phyloP scores from a whole-genome alignment of 64 coral and sea anemone genomes.

The Porites lutea region DNA sequence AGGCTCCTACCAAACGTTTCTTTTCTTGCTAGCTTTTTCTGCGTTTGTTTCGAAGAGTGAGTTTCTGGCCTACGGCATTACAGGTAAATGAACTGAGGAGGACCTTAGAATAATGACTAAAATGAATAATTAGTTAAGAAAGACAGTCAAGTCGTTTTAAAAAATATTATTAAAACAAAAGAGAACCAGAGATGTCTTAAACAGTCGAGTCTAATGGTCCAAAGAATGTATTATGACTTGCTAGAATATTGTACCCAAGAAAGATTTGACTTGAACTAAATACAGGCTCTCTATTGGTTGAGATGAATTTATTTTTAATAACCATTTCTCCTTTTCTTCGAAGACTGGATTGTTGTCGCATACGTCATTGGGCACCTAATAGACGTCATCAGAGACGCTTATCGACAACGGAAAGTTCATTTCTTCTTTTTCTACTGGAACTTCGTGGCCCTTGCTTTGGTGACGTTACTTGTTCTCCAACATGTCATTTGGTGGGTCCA shows the following conservation, averaged over 20 bases:
- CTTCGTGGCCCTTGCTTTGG: not conserved
- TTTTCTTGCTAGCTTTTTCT: constrained; percentile 29
- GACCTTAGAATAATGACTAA: too few relatives aligned
- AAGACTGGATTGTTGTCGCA: constrained; percentile 5
- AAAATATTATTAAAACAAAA: too few relatives aligned
- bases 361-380: constrained; percentile 5
- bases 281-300: too few relatives aligned
- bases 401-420: constrained; percentile 5
- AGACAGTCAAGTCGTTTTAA: too few relatives aligned
- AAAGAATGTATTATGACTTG: too few relatives aligned
- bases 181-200: too few relatives aligned
- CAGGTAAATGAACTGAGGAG: not conserved
- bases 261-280: too few relatives aligned
- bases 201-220: too few relatives aligned
- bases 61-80: constrained; percentile 19
- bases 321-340: not conserved
- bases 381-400: constrained; percentile 1
- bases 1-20: constrained; percentile 33
- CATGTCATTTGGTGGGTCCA: constrained; percentile 9
- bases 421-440: constrained; percentile 27
- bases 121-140: too few relatives aligned
- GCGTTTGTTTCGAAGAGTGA: not conserved
- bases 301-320: too few relatives aligned
- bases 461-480: constrained; percentile 6
- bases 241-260: too few relatives aligned